These are phyloP conservation scores for Aeoliscus strigatus DNA, from an alignment of 2,797 vertebrate genomes.

Conservation along the genomic window DNA sequence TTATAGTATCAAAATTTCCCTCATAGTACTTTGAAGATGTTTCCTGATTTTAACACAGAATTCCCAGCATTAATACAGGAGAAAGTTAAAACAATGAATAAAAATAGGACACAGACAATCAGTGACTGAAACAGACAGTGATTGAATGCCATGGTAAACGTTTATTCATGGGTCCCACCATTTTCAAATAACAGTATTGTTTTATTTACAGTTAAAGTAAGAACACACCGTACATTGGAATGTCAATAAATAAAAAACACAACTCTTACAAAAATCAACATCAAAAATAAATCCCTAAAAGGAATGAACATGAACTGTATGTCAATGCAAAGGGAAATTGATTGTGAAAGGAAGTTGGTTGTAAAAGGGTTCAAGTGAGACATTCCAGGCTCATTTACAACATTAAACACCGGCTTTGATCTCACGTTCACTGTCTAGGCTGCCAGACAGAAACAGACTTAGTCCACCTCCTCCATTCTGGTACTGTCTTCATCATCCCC, in stretches of 20 bases:
- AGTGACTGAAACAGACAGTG: background rate
- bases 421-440: constrained; percentile 24
- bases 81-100: no score
- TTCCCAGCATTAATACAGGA: no score
- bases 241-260: constrained; percentile 68
- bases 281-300: constrained; percentile 18
- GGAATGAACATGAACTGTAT: constrained; percentile 36
- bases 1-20: no score
- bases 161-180: constrained; percentile 54
- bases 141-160: constrained; percentile 33
- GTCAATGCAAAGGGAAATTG: constrained; percentile 5
- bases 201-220: constrained; percentile 57
- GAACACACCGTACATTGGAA: constrained; percentile 52
- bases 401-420: constrained; percentile 42
- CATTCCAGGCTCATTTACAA: constrained; percentile 46
- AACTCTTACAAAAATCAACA: constrained; percentile 48
- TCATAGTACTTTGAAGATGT: background rate
- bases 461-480: constrained; percentile 96
- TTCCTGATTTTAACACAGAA: no score
- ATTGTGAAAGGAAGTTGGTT: constrained; percentile 5
- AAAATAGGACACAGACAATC: background rate
- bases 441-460: constrained; percentile 27
- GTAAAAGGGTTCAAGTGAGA: constrained; percentile 3
- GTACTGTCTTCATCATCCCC: constrained; percentile 91
- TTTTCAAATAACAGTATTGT: constrained; percentile 47